These are phyloP conservation scores for Julus scanicus DNA, from an alignment of 2,888 invertebrate species.

Conservation along the genomic window DNA sequence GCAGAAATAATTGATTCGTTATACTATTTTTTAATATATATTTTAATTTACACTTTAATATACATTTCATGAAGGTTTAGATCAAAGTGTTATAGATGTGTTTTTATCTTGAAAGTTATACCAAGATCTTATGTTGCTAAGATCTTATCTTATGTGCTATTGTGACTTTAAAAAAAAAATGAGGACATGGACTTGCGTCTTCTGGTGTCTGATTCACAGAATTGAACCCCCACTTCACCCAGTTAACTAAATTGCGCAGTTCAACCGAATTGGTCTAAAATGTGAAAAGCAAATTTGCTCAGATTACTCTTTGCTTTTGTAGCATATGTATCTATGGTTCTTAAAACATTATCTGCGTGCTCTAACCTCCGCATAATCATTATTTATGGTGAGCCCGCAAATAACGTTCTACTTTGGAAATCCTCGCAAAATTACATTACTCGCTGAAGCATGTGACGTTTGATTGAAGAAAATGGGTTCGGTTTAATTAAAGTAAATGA, in stretches of 20 bases:
- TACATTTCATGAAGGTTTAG: no score
- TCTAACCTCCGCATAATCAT: slow-evolving; percentile 23
- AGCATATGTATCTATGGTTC: not conserved
- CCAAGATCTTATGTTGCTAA: no score
- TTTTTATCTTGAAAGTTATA: no score
- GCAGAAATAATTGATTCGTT: no score
- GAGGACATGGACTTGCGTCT: no score
- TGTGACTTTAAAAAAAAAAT: no score
- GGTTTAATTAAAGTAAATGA: slow-evolving; percentile 33
- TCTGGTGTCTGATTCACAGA: no score
- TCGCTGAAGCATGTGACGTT: slow-evolving; percentile 22
- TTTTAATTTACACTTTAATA: no score
- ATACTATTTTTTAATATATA: no score
- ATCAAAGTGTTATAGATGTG: no score
- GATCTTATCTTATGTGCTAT: no score
- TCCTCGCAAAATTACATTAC: slow-evolving; percentile 27
- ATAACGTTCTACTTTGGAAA: slow-evolving; percentile 21
- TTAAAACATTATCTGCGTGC: not conserved
- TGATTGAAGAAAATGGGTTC: slow-evolving; percentile 33
- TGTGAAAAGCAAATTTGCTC: not conserved
- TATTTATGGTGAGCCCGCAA: slow-evolving; percentile 33
- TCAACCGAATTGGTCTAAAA: not conserved
- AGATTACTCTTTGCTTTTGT: not conserved
- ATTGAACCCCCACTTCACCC: no score
- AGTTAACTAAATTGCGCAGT: not conserved